Percentiles rank a stretch among this genome's conserved stretches.
phyloP scores from a whole-genome alignment of 2,113 vertebrate genomes.

The Meleagris gallopavo region DNA sequence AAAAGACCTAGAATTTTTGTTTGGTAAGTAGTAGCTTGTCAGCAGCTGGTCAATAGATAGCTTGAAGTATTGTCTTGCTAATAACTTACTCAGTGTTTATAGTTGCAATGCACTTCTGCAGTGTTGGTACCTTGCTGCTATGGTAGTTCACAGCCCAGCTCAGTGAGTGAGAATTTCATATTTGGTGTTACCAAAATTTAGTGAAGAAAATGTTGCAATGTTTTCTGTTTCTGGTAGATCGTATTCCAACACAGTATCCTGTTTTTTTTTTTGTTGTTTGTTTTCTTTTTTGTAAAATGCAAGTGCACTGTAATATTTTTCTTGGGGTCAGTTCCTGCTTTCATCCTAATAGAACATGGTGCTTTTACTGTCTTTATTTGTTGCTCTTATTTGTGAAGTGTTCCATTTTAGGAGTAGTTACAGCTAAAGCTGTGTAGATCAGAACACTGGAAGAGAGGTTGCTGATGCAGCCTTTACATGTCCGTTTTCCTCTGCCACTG shows the following conservation, averaged over 20 bases:
- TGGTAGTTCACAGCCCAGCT: background rate
- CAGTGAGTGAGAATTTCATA: background rate
- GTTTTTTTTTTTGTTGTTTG: background rate
- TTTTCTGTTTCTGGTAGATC: background rate
- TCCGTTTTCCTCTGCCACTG: background rate
- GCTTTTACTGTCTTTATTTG: background rate
- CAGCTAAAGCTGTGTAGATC: background rate
- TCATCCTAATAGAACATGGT: background rate
- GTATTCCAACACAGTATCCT: background rate
- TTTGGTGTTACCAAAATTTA: background rate
- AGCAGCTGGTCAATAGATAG: background rate
- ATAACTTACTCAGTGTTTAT: background rate
- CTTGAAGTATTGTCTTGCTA: background rate
- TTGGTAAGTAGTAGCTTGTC: background rate
- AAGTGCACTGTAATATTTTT: background rate
- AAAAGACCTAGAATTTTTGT: background rate
- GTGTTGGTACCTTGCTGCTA: background rate
- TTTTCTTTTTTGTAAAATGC: background rate
- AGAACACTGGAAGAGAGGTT: background rate
- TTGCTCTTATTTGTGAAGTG: background rate
- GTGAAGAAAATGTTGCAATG: background rate
- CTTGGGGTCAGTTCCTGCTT: background rate
- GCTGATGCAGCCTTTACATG: background rate
- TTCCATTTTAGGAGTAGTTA: slow-evolving; percentile 18
- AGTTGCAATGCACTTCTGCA: background rate